A percentile compares a stretch with the other conserved stretches of the same genome.
phyloP scores from a whole-genome alignment of 64 coral and sea anemone species.

The Dendronephthya gigantea region DNA sequence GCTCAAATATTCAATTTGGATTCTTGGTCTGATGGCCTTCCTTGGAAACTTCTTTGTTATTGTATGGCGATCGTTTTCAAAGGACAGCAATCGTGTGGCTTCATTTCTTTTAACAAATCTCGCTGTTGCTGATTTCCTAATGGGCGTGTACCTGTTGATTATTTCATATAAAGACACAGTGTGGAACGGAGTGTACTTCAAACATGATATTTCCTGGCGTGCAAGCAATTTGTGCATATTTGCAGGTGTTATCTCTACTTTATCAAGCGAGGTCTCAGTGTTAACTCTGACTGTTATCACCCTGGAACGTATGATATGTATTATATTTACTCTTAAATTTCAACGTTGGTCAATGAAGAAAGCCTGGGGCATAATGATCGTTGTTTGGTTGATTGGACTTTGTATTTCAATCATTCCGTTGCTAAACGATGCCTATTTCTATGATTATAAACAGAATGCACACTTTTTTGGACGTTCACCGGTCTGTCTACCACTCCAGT shows the following conservation, averaged over 20 bases:
- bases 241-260: background rate
- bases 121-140: conserved; percentile 3
- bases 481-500: background rate
- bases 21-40: background rate
- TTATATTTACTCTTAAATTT: background rate
- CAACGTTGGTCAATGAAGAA: background rate
- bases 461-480: background rate
- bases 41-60: background rate
- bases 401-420: background rate
- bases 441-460: background rate
- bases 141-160: background rate
- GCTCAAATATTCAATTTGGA: background rate
- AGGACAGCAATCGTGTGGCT: background rate
- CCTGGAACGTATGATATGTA: background rate
- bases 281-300: background rate
- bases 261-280: background rate
- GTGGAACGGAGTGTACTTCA: background rate
- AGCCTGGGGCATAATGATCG: background rate
- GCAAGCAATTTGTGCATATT: background rate
- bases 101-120: background rate
- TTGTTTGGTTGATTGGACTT: background rate
- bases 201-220: background rate
- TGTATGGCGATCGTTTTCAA: background rate
- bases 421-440: background rate
- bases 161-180: background rate